Base-by-base conservation (phyloP, 1,140 invertebrate genomes). In the Ctenoplectra terminalis region DNA sequence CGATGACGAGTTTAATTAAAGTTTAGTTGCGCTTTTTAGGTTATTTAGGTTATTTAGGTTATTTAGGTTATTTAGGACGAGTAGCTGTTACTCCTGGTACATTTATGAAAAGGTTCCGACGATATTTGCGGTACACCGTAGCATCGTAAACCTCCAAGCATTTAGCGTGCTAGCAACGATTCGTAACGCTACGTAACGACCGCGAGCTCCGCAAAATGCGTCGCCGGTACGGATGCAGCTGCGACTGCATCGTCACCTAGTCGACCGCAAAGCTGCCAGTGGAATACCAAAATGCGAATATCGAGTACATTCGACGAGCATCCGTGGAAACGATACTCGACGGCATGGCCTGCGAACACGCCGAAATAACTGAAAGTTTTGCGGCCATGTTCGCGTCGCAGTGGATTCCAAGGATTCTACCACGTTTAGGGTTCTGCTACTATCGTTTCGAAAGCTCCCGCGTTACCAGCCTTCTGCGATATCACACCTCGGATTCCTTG, bases 311-410 rank as follows among this genome's bases (percentile, higher is more conserved):
- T 52, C 63, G 5, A 31, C 43, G 69, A 64, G 75, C 66, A 78
- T 72, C 43, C 77, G 34, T 70, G 81, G 75, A 87, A 87, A 87
- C 76, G 83, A 87, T 72, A 76, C 40, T 50, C 67, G 54, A n/a
- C n/a, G n/a, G 72, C 69, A 50, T 54, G 43, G 17, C 17, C 66
- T 31, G n/a, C 26, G 52, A 63, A 54, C 72, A 48, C 60, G n/a
- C 71, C 64, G 72, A 76, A 83, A 87, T 83, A 86, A 87, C 86
- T 83, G 81, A 87, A 87, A 87, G 73, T 87, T 87, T 83, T 82
- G 81, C 75, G 85, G 84, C 81, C 50, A 34, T 69, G 23, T 54
- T 54, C 34, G 43, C 64, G 69, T 52, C 50, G 40, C 29, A 40
- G 26, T 50, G 74, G 50, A 86, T 86, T 74, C 84, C 79, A 9